Evolutionary conservation across 2,113 vertebrate species (phyloP), one percentile per base, ranked within the genome.

Genomic region (Erinaceus europaeus): DNA sequence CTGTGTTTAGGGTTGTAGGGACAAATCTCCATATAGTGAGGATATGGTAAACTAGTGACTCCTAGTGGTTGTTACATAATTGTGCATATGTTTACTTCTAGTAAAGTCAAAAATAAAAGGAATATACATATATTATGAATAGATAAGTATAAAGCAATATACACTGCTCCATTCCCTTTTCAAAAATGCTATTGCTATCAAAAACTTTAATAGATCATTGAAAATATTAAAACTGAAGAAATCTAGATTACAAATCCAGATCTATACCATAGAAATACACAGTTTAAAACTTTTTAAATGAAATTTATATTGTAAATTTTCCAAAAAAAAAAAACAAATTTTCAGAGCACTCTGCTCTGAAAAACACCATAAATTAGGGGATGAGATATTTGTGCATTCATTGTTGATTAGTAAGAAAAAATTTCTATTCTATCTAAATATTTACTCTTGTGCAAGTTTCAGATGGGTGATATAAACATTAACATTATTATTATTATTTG

Each of bases 41-140:
- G 65, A 67, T 25, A 29, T 88, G 73, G 77, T 78, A 50, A 86
- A 52, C 52, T 86, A 93, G 84, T 42, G 91, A 40, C 87, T 74
- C 89, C 89, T 93, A 72, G 77, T 91, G 92, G 89, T 21, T 46
- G 40, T 0, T 40, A n/a, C 4, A 4, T 1, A 65, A 44, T 29
- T 53, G 36, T 91, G 72, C 80, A 73, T 42, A 27, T 65, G 44
- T 4, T 14, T 68, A 46, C 69, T 92, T 65, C 34, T 11, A 46
- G 34, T 9, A 40, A 62, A 91, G 8, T 76, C 13, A 15, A 48
- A 80, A n/a, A n/a, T n/a, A n/a, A n/a, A n/a, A n/a, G n/a, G n/a
- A n/a, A n/a, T n/a, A n/a, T n/a, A n/a, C n/a, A n/a, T n/a, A n/a
- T n/a, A n/a, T n/a, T 55, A 87, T 59, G 52, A 88, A 81, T 27